These are phyloP conservation scores for Callitettix versicolor DNA, from an alignment of 1,140 invertebrate genomes.

Conservation along the genomic window DNA sequence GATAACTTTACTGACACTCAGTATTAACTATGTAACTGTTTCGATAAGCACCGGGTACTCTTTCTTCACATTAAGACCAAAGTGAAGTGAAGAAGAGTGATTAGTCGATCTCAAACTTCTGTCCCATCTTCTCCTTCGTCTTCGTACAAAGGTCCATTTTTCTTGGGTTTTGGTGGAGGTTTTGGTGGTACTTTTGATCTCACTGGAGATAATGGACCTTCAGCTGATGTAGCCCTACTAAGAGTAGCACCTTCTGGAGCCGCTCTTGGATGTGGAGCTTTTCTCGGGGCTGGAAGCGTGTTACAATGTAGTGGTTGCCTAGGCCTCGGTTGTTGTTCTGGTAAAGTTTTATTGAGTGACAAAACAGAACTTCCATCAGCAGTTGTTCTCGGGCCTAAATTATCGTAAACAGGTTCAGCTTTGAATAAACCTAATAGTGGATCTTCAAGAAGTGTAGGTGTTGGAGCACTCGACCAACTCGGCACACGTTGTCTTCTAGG, in stretches of 20 bases:
- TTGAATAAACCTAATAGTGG: conserved; percentile 26
- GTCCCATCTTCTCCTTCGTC: conserved; percentile 80
- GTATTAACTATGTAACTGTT: too few relatives aligned
- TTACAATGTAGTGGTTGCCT: conserved; percentile 37
- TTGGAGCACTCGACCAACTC: conserved; percentile 60
- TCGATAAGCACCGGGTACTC: too few relatives aligned
- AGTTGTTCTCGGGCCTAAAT: conserved; percentile 69
- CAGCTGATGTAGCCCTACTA: conserved; percentile 10
- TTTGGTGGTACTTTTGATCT: conserved; percentile 61
- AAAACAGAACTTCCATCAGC: conserved; percentile 71
- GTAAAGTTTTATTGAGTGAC: conserved; percentile 52
- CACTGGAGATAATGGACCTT: conserved; percentile 21
- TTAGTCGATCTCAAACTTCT: conserved; percentile 50
- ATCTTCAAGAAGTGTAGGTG: conserved; percentile 31
- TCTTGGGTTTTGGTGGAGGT: conserved; percentile 68
- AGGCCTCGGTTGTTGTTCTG: conserved; percentile 31
- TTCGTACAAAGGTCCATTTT: conserved; percentile 58
- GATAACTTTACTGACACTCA: too few relatives aligned
- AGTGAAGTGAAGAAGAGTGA: conserved; percentile 17
- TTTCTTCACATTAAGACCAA: too few relatives aligned
- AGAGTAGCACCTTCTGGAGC: conserved; percentile 15
- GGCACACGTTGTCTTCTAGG: conserved; percentile 68
- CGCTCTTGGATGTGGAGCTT: conserved; percentile 29
- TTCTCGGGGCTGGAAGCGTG: conserved; percentile 31
- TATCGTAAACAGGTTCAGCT: conserved; percentile 71